phyloP scores from a whole-genome alignment of 2,888 invertebrate species.

The Noctuana brunneofusca region DNA sequence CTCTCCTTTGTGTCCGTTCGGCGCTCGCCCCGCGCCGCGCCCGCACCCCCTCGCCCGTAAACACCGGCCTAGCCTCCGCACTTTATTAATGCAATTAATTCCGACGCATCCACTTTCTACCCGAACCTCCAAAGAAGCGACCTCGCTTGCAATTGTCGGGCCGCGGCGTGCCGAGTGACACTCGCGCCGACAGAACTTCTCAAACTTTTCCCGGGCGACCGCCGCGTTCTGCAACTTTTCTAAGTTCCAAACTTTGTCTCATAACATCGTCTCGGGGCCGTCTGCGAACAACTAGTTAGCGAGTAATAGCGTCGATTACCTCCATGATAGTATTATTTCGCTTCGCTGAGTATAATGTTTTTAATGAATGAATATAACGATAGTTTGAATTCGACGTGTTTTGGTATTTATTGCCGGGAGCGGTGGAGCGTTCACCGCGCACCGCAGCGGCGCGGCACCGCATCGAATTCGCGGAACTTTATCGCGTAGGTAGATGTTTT shows the following conservation, averaged over 20 bases:
- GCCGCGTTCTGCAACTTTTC: constrained; percentile 55
- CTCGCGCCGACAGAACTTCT: constrained; percentile 41
- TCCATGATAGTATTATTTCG: constrained; percentile 5
- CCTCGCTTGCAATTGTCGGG: constrained; percentile 42
- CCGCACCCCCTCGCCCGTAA: constrained; percentile 56
- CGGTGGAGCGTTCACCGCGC: constrained; percentile 27
- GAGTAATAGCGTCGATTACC: constrained; percentile 33
- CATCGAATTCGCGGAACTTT: constrained; percentile 31
- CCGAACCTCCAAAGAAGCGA: constrained; percentile 45
- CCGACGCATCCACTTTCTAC: constrained; percentile 61
- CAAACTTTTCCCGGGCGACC: constrained; percentile 47
- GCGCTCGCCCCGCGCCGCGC: constrained; percentile 50
- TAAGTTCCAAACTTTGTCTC: constrained; percentile 58
- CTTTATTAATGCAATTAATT: constrained; percentile 74
- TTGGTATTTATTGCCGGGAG: constrained; percentile 36
- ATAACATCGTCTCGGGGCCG: constrained; percentile 60
- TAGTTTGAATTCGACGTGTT: constrained; percentile 30
- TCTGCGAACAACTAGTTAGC: constrained; percentile 39
- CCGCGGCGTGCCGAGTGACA: too few relatives aligned
- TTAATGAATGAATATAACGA: constrained; percentile 32
- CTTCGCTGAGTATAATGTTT: constrained; percentile 35
- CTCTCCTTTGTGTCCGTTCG: constrained; percentile 82
- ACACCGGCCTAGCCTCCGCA: constrained; percentile 69
- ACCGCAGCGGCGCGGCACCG: constrained; percentile 4
- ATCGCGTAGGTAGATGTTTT: constrained; percentile 18